A percentile compares a stretch with the other conserved stretches of the same genome.
Evolutionary conservation across 2,113 vertebrate genomes (phyloP).

Genomic region (Arizona elegans): DNA sequence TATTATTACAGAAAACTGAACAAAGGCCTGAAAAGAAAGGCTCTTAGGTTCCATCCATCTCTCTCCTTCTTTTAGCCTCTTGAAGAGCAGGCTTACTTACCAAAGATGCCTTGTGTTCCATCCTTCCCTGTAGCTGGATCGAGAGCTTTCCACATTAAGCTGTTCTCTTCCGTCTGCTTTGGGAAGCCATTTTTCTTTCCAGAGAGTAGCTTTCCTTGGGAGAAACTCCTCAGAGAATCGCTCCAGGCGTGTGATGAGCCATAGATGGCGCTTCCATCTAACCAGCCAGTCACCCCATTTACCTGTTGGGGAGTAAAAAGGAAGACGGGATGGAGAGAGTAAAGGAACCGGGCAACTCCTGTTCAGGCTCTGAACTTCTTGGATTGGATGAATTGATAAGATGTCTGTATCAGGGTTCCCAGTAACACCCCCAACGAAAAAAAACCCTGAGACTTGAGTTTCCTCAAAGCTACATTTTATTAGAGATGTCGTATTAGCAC

Average conservation of each 20-base stretch:
- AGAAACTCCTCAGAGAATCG: conserved; percentile 85
- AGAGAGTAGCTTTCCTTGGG: conserved; percentile 71
- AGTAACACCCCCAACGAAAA: no score
- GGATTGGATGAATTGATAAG: not conserved
- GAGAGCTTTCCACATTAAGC: conserved; percentile 83
- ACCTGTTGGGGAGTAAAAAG: conserved; percentile 62
- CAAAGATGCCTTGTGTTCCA: conserved; percentile 70
- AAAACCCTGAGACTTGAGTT: no score
- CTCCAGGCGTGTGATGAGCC: conserved; percentile 89
- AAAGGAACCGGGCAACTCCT: not conserved
- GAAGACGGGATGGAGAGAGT: accelerated
- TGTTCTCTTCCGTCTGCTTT: conserved; percentile 25
- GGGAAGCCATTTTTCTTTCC: conserved; percentile 73
- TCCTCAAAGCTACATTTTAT: no score
- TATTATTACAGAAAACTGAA: not conserved
- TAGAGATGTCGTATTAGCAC: no score
- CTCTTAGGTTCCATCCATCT: not conserved
- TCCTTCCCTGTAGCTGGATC: conserved; percentile 77
- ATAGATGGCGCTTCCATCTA: conserved; percentile 95
- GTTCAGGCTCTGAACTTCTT: not conserved
- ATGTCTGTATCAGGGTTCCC: no score
- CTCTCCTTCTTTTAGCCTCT: not conserved
- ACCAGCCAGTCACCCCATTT: conserved; percentile 88
- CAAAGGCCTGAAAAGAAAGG: no score
- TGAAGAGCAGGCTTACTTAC: conserved; percentile 55